Percentiles rank a stretch among this genome's conserved stretches.
Conservation (phyloP, 2,113 vertebrate species). For the Ceratotherium simum region DNA sequence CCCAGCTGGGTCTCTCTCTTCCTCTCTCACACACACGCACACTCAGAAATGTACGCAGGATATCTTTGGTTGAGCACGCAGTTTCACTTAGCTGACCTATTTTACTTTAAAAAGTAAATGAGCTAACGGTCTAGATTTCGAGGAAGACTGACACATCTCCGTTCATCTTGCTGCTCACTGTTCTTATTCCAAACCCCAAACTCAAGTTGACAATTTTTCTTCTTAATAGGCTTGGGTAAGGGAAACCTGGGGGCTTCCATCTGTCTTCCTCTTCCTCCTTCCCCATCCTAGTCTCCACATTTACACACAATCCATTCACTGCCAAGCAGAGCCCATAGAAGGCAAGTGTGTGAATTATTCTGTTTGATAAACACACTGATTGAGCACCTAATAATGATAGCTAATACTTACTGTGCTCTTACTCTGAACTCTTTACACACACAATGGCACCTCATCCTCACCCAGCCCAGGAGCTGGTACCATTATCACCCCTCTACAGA, state of each 20-base stretch:
- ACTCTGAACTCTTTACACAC: not conserved
- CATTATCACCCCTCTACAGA: not conserved
- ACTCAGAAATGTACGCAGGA: not conserved
- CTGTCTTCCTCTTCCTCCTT: too few species aligned
- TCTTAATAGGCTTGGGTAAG: not conserved
- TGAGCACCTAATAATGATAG: not conserved
- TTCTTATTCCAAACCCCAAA: conserved; percentile 41
- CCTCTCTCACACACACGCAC: not conserved
- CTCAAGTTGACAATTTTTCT: conserved; percentile 44
- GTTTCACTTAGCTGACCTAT: conserved; percentile 36
- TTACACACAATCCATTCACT: not conserved
- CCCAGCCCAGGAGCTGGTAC: not conserved
- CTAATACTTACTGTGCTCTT: not conserved
- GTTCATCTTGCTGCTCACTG: conserved; percentile 10
- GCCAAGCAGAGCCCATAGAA: not conserved
- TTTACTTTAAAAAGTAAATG: conserved; percentile 68
- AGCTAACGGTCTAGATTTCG: conserved; percentile 69
- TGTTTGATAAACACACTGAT: not conserved
- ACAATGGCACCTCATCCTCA: not conserved
- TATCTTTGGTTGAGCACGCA: not conserved
- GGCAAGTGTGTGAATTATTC: not conserved
- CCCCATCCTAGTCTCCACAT: not conserved
- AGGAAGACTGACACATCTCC: conserved; percentile 1
- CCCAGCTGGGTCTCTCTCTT: not conserved
- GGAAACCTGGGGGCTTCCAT: not conserved